These are phyloP conservation scores for Drosophila affinis DNA, from an alignment of 2,888 invertebrate species.

Conservation along the genomic window DNA sequence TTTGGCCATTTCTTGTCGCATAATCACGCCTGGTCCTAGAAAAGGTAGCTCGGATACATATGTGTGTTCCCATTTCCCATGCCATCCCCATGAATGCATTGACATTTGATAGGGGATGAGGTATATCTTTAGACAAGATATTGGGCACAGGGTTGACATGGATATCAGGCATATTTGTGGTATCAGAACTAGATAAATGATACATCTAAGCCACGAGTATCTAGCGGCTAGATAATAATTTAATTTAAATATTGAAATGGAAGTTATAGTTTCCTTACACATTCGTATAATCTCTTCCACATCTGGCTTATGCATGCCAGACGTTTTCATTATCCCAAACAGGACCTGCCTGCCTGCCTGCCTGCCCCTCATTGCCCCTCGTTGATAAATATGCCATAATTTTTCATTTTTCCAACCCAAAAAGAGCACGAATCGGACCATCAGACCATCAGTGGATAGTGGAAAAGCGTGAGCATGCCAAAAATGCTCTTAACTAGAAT, in stretches of 20 bases:
- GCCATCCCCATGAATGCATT: neutral
- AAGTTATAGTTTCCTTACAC: too few species aligned
- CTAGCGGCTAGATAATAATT: neutral
- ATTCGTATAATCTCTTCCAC: neutral
- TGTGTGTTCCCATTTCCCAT: neutral
- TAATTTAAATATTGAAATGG: neutral
- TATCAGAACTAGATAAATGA: too few species aligned
- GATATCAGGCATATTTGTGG: too few species aligned
- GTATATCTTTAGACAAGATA: too few species aligned
- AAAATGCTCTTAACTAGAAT: conserved; percentile 79
- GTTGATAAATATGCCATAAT: conserved; percentile 46
- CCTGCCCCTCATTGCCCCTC: neutral
- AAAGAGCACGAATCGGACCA: conserved; percentile 4
- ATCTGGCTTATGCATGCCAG: neutral
- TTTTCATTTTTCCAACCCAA: conserved; percentile 41
- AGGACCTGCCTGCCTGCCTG: neutral
- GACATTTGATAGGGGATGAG: neutral
- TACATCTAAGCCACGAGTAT: too few species aligned
- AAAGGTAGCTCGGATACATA: neutral
- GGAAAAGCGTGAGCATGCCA: conserved; percentile 67
- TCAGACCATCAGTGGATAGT: conserved; percentile 14
- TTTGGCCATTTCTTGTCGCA: conserved; percentile 38
- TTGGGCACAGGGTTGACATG: neutral
- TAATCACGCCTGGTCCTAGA: conserved; percentile 33
- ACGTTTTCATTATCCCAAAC: conserved; percentile 16